These are phyloP conservation scores for Limnothrissa miodon DNA, from an alignment of 2,113 vertebrate species.

Conservation along the genomic window DNA sequence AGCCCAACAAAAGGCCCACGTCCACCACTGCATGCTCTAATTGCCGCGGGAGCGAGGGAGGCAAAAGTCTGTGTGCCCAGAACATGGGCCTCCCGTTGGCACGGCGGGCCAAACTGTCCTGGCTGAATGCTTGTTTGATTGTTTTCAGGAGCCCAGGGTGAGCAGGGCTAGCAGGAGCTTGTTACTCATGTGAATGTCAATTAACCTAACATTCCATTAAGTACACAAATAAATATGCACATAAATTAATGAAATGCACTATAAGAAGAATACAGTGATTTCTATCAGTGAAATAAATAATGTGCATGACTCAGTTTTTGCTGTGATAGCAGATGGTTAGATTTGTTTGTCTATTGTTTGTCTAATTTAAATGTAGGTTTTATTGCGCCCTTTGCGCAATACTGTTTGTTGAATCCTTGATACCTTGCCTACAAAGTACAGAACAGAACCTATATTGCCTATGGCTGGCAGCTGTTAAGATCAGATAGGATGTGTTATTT, in stretches of 20 bases:
- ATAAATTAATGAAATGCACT: not conserved
- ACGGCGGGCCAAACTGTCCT: constrained; percentile 52
- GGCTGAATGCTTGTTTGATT: constrained; percentile 57
- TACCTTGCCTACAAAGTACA: not conserved
- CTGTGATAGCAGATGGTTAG: not conserved
- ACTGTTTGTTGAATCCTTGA: not conserved
- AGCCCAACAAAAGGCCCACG: constrained; percentile 66
- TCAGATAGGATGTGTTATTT: constrained; percentile 55
- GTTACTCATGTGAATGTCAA: constrained; percentile 17
- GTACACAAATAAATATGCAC: not conserved
- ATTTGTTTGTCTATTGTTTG: not conserved
- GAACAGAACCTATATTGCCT: constrained; percentile 19
- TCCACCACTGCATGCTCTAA: constrained; percentile 74
- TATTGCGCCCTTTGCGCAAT: not conserved
- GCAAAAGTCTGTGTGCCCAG: constrained; percentile 46
- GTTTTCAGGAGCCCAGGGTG: constrained; percentile 53
- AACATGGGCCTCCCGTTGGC: constrained; percentile 63
- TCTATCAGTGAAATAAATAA: not conserved
- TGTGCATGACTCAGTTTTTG: not conserved
- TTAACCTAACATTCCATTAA: constrained; percentile 1
- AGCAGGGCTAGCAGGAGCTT: constrained; percentile 44
- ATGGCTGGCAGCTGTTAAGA: constrained; percentile 58
- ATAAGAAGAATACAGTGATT: not conserved
- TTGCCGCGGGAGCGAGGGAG: constrained; percentile 56
- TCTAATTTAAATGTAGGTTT: not conserved